Evolutionary conservation across 2,797 vertebrate genomes (phyloP).

Genomic region (Lepilemur septentrionalis): DNA sequence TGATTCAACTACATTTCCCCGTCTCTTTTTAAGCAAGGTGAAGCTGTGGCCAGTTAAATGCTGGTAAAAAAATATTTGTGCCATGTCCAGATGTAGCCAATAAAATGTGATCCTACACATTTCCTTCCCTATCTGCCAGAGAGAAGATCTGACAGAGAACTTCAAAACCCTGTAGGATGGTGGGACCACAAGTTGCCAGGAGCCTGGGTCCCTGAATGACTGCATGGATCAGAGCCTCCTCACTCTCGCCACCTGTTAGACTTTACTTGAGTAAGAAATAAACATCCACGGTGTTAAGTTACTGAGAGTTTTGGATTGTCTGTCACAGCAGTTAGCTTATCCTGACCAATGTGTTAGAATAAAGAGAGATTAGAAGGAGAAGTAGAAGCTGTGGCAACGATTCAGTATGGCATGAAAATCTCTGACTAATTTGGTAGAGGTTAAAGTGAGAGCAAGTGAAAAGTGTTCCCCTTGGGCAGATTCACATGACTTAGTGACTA

Average conservation of each 20-base stretch:
- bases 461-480: neutral
- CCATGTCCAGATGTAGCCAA: neutral
- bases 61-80: neutral
- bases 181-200: neutral
- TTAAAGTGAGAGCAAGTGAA: slow-evolving; percentile 23
- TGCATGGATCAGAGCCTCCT: neutral
- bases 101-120: too few species aligned
- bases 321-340: neutral
- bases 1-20: neutral
- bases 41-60: neutral
- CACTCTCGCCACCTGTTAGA: neutral
- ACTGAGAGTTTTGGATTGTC: neutral
- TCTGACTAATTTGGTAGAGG: neutral
- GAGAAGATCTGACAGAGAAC: neutral
- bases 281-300: neutral
- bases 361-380: neutral
- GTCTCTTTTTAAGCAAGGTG: neutral
- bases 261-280: neutral
- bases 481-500: neutral
- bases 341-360: neutral
- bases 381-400: neutral
- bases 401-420: neutral
- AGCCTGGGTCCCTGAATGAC: neutral
- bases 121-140: neutral
- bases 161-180: neutral